Conservation (phyloP, 2,113 vertebrate genomes). For the Plectropomus leopardus region DNA sequence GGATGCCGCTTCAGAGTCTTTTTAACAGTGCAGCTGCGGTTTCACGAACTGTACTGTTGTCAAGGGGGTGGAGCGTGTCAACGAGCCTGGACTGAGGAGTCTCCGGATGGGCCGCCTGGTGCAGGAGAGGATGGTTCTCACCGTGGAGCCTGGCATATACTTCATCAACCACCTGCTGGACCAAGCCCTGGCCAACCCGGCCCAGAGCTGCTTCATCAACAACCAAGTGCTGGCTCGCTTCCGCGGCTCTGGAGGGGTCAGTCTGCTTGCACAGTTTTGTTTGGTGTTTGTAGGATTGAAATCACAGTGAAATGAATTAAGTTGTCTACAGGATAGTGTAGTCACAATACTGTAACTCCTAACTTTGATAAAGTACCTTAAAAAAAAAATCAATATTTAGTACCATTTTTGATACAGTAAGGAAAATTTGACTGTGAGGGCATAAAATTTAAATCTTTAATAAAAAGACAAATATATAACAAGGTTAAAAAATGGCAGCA, state of each 20-base stretch:
- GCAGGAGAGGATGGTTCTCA: constrained; percentile 94
- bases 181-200: constrained; percentile 87
- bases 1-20: too few species aligned
- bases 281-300: not conserved
- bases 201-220: constrained; percentile 91
- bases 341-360: too few species aligned
- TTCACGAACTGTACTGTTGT: not conserved
- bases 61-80: constrained; percentile 89
- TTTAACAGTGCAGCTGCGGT: not conserved
- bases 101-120: constrained; percentile 91
- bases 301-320: not conserved
- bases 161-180: constrained; percentile 95
- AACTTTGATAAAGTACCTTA: too few species aligned
- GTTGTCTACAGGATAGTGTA: too few species aligned
- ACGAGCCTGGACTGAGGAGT: constrained; percentile 90
- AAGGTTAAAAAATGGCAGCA: too few species aligned
- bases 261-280: constrained; percentile 52
- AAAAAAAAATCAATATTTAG: too few species aligned
- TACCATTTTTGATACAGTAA: too few species aligned
- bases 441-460: too few species aligned
- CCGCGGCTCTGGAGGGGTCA: constrained; percentile 92
- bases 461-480: too few species aligned
- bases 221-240: constrained; percentile 88
- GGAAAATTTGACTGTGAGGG: too few species aligned
- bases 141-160: constrained; percentile 95